Base-by-base conservation (phyloP, 2,797 vertebrate species). In the Enteromius unitaeniatus region DNA sequence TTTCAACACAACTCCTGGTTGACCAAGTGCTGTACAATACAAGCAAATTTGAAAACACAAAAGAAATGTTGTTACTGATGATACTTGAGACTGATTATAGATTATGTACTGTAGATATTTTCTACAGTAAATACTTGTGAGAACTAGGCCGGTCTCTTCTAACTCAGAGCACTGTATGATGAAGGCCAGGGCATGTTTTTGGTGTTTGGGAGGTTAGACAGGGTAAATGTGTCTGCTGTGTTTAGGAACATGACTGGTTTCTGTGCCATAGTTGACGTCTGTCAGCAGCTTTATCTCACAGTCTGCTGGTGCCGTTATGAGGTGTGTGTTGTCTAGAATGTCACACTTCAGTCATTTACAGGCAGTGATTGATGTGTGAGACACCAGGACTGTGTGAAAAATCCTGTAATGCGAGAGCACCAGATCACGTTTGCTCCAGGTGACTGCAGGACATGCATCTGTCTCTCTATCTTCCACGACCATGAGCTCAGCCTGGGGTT, bases 381-480 rank as follows among this genome's bases (percentile, higher is more conserved):
- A 77, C 60, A 68, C 3, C 3, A 47, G 7, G 64, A 51, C 75
- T 70, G 75, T 84, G 82, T 51, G 82, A 78, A 84, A 45, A 62
- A 13, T 68, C 17, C 14, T 49, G 67, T 34, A 84, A 78, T 72
- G 28, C n/a, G n/a, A 81, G 26, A 15, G 34, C 37, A 42, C 28
- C 55, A 28, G 67, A 47, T 83, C 49, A 47, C 26, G 55, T 77
- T 47, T 28, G 47, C 31, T 78, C 64, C 14, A 67, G 28, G 21
- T 49, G 64, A 64, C 51, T 9, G 47, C 13, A 67, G 64, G 64
- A 10, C 37, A 31, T 21, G 84, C n/a, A n/a, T 87, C 86, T 76
- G 74, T 84, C 76, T 55, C 86, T 79, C 74, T 77, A 85, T 88
- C 81, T 17, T 85, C 89, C 58, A 64, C 81, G 82, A 77, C 79